A percentile compares a stretch with the other conserved stretches of the same genome.
phyloP scores from a whole-genome alignment of 37 sponge, comb jelly and placozoan species.

The Ianthella basta region DNA sequence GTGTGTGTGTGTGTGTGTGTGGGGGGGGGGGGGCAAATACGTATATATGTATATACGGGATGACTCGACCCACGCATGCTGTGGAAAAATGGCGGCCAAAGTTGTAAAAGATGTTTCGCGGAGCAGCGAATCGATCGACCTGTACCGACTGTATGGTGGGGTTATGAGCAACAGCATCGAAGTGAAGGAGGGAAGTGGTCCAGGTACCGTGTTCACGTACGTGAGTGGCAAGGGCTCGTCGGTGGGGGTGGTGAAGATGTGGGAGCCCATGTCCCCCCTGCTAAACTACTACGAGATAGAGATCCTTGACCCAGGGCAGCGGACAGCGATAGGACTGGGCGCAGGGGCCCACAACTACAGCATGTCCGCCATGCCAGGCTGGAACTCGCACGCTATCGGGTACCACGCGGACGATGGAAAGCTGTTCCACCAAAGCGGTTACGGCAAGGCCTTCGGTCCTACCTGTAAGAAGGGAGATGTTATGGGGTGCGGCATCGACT shows the following conservation, averaged over 20 bases:
- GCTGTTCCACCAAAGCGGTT: slow-evolving; percentile 65
- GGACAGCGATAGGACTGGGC: slow-evolving; percentile 70
- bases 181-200: neutral
- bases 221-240: slow-evolving; percentile 8
- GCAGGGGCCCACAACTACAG: slow-evolving; percentile 56
- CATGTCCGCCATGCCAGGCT: slow-evolving; percentile 72
- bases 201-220: slow-evolving; percentile 13
- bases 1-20: too few relatives aligned
- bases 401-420: slow-evolving; percentile 83
- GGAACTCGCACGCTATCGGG: slow-evolving; percentile 76
- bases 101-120: neutral
- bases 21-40: too few relatives aligned
- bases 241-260: slow-evolving; percentile 76
- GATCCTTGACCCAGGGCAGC: slow-evolving; percentile 58
- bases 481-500: slow-evolving; percentile 81
- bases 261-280: slow-evolving; percentile 73
- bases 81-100: slow-evolving; percentile 1
- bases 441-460: slow-evolving; percentile 70
- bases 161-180: slow-evolving; percentile 18
- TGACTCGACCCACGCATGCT: too few relatives aligned
- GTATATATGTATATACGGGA: too few relatives aligned
- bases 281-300: slow-evolving; percentile 80
- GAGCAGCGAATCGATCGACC: slow-evolving; percentile 32
- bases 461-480: slow-evolving; percentile 70
- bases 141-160: slow-evolving; percentile 16